phyloP scores from a whole-genome alignment of 2,113 vertebrate species.

The Nothocercus julius region DNA sequence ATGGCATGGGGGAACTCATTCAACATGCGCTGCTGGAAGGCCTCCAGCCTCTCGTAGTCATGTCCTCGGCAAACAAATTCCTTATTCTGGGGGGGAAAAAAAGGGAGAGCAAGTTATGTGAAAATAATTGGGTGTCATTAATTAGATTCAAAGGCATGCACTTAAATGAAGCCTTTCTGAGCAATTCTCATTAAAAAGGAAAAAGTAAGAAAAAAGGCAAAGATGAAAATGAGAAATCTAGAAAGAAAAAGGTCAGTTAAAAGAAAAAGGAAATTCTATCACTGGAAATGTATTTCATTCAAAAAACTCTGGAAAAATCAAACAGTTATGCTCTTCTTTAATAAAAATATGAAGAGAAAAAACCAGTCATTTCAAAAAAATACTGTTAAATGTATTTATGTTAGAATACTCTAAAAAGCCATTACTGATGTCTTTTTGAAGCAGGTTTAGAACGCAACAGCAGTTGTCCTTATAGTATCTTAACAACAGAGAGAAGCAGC shows the following conservation, averaged over 20 bases:
- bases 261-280: background rate
- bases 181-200: background rate
- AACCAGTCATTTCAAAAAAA: background rate
- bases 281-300: background rate
- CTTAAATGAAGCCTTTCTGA: background rate
- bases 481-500: background rate
- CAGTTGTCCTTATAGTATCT: background rate
- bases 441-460: background rate
- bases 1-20: slow-evolving; percentile 98
- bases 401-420: background rate
- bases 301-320: background rate
- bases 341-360: background rate
- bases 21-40: slow-evolving; percentile 98
- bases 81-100: slow-evolving; percentile 86
- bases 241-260: background rate
- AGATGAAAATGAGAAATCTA: background rate
- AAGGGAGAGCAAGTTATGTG: background rate
- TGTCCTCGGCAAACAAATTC: slow-evolving; percentile 99
- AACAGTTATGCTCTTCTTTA: background rate
- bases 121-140: background rate
- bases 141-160: background rate
- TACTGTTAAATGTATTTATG: background rate
- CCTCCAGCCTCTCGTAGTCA: slow-evolving; percentile 97
- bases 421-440: background rate
- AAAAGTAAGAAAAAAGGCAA: background rate